Base-by-base conservation (phyloP, 1,140 invertebrate species). In the Hyposmocoma kahamanoa region DNA sequence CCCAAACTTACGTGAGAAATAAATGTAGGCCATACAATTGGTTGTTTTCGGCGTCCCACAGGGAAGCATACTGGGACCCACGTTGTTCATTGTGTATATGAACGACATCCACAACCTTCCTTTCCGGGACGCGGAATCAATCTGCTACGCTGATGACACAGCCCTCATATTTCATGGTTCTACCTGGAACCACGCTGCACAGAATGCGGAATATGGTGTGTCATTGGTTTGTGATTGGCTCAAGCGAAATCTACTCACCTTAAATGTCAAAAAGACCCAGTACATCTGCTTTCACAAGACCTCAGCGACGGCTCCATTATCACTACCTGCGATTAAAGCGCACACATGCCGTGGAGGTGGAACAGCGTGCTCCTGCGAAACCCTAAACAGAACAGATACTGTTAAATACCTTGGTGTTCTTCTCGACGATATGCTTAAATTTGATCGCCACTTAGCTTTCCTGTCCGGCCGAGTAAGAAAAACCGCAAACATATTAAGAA, bases 21-120 rank as follows among this genome's bases (percentile, higher is more conserved):
- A n/a, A n/a, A n/a, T n/a, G n/a, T n/a, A n/a, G n/a, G n/a, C n/a
- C n/a, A n/a, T n/a, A n/a, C n/a, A n/a, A n/a, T n/a, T n/a, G 6
- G n/a, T 19, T 19, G 42, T 10, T 18, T 49, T 42, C 32, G 47
- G 56, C 10, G 47, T 51, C 1, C 49, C 49, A 36, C 49, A 51
- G 26, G 49, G 49, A 8, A 44, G 49, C 20, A 46, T 51, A 26
- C 21, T 51, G 38, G 49, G 41, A 11, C 42, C 49, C 1, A 34
- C 44, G 8, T 20, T 51, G 10, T 51, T 51, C 38, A 11, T 30
- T 19, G 24, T 44, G 22, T 47, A 47, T 13, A 42, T 42, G n/a
- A 42, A 42, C 13, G 41, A 42, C 13, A 22, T 42, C 6, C 22
- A 24, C 17, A 6, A 24, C 8, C n/a, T 42, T 6, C 2, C 5